Evolutionary conservation across 2,113 vertebrate genomes (phyloP), one percentile per base, ranked within the genome.

Genomic region (Procavia capensis): DNA sequence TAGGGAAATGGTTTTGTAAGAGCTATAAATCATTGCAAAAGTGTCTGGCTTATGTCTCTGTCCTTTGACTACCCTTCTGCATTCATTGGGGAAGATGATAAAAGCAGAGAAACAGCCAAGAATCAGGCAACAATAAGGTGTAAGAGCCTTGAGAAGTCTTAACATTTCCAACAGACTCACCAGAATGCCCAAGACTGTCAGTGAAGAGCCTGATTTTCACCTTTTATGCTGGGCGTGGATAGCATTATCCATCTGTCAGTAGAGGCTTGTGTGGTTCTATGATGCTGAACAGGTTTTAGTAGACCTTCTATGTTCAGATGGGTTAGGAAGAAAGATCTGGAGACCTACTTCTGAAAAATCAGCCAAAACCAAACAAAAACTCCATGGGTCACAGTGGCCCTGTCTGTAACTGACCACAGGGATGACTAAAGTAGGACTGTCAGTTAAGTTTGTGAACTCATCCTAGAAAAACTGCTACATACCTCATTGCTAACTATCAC

Each of bases 21-120:
- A 72, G 72, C 64, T 94, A 84, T 75, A 96, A 76, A 97, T 96
- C 75, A 93, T 86, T 95, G 90, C 72, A 95, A 94, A 96, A 96
- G 50, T 88, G 83, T 25, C 27, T 80, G 85, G 59, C 50, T 96
- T 93, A 86, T 24, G 39, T 61, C 47, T 94, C n/a, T 93, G 72
- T 92, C n/a, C 70, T 95, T 96, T 92, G 88, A 94, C 86, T 90
- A 93, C 64, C 36, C 72, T 22, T 36, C 68, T 36, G 39, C n/a
- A 36, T 20, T 95, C 90, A 95, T 90, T 47, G 9, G 96, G 80
- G 94, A 96, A 79, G 34, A 29, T 13, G 31, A 54, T 9, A 31
- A 45, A 84, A 92, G 79, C 34, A 54, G 19, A 31, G 82, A 87
- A 91, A 90, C 25, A 59, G 61, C 47, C 13, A 29, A 79, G 14